These are phyloP conservation scores for Strix uralensis DNA, from an alignment of 2,113 vertebrate genomes.

Conservation along the genomic window DNA sequence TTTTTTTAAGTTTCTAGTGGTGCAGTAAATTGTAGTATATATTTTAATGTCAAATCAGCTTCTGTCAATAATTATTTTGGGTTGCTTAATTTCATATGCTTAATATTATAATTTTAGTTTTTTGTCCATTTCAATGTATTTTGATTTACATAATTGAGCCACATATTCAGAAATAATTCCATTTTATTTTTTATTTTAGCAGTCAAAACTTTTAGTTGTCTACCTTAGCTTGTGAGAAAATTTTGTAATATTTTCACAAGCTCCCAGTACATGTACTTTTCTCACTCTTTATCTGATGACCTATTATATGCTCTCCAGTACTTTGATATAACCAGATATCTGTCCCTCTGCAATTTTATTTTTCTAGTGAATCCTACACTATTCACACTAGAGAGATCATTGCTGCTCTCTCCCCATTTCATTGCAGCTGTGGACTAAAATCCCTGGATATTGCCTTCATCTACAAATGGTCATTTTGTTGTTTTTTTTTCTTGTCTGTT, in stretches of 20 bases:
- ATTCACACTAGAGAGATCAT: neutral
- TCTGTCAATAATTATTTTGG: neutral
- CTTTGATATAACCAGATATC: neutral
- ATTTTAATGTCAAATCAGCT: neutral
- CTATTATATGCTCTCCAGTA: neutral
- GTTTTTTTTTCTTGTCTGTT: neutral
- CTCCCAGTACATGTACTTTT: neutral
- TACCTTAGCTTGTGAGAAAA: neutral
- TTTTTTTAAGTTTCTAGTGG: neutral
- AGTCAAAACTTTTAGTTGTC: neutral
- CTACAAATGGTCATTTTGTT: neutral
- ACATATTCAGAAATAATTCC: neutral
- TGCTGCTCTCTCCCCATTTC: neutral
- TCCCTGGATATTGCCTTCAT: neutral
- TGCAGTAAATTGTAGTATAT: neutral
- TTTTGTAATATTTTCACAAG: neutral
- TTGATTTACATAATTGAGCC: neutral
- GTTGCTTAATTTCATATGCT: neutral
- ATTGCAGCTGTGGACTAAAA: neutral
- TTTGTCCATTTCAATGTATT: neutral
- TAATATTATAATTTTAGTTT: neutral
- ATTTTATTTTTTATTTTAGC: neutral
- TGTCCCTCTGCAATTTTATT: neutral
- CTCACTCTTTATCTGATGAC: neutral
- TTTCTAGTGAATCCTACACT: neutral